Base-by-base conservation (phyloP, 2,888 invertebrate species). In the Pseudococcus longispinus region DNA sequence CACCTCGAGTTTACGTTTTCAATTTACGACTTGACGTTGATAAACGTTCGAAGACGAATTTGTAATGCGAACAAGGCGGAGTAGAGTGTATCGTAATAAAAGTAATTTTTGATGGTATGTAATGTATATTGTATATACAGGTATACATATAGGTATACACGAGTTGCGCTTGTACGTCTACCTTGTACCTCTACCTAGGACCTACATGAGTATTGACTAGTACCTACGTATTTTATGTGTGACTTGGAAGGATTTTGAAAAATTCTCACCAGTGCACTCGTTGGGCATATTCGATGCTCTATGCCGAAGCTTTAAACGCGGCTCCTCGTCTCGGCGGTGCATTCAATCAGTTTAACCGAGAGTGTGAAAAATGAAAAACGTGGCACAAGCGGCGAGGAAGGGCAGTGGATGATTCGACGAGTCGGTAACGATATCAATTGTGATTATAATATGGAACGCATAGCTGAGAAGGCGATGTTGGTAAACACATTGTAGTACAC, bases 11-110 rank as follows among this genome's bases (percentile, higher is more conserved):
- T 85, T 85, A 85, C 85, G 85, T 85, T 85, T 85, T 85, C 85
- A 85, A 85, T 85, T 85, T 85, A 85, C 85, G 32, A 70, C 42
- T 65, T 85, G 85, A 85, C 85, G 85, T 85, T 85, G 85, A 85
- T 85, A 85, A 85, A 85, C 85, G 85, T 85, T 85, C 85, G 42
- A 85, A 85, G 85, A 85, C 85, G 85, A 85, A 85, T 85, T 85
- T 85, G 85, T 85, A 85, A 70, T 85, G 70, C 20, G 85, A 85
- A 85, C 42, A 44, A 74, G 85, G 85, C 85, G 85, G 85, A 85
- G 85, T 70, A 85, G 85, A 70, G 70, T 85, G 42, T 42, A 42
- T 85, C 85, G 85, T 85, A 85, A 85, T 85, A 84, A 84, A 84
- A 84, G 84, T 84, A 84, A 84, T 84, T 84, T 84, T 84, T 84